Evolutionary conservation across 2,888 invertebrate species (phyloP).

Genomic region (Helleia helle): DNA sequence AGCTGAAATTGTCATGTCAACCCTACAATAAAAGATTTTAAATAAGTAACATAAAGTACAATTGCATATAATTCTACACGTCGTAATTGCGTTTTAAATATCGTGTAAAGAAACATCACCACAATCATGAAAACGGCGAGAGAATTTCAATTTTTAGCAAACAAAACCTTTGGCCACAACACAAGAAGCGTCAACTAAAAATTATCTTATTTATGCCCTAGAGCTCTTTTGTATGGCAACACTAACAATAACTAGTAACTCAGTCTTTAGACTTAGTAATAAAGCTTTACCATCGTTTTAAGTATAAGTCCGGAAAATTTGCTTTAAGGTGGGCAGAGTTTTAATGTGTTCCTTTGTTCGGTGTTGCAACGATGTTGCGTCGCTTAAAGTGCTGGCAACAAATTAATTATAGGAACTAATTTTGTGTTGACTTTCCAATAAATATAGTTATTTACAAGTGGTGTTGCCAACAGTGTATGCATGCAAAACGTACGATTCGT

Average conservation of each 20-base stretch:
- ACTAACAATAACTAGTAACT: conserved; percentile 20
- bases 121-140: conserved; percentile 1
- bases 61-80: too few relatives aligned
- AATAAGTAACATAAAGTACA: too few relatives aligned
- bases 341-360: conserved; percentile 9
- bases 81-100: background rate
- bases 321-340: conserved; percentile 2
- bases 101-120: background rate
- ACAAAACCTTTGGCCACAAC: conserved; percentile 9
- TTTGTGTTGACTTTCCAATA: conserved; percentile 6
- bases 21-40: too few relatives aligned
- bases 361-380: conserved; percentile 11
- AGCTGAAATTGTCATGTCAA: too few relatives aligned
- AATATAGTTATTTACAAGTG: background rate
- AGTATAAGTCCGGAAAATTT: conserved; percentile 8
- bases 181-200: conserved; percentile 22
- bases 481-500: too few relatives aligned
- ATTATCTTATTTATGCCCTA: conserved; percentile 17
- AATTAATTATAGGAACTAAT: conserved; percentile 9
- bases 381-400: conserved; percentile 3
- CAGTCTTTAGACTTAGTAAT: conserved; percentile 10
- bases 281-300: conserved; percentile 12
- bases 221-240: conserved; percentile 13
- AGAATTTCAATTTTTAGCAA: conserved; percentile 8
- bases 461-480: conserved; percentile 1